phyloP scores from a whole-genome alignment of 2,888 invertebrate genomes.

The Lamellibrachia columna region DNA sequence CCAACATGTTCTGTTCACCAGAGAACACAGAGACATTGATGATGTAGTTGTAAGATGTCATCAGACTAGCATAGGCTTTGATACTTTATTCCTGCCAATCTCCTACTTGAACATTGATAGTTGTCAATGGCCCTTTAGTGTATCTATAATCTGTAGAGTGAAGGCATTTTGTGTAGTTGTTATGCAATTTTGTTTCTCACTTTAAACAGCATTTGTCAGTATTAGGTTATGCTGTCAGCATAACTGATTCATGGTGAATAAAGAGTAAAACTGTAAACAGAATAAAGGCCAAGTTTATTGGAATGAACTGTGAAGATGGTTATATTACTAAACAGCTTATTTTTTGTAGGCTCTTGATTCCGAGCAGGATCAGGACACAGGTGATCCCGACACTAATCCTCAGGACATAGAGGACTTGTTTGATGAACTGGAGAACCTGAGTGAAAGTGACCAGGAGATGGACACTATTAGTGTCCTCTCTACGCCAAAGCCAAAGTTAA shows the following conservation, averaged over 20 bases:
- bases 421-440: constrained; percentile 94
- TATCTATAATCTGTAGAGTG: too few relatives aligned
- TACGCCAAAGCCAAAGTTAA: constrained; percentile 92
- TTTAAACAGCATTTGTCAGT: too few relatives aligned
- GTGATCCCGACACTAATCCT: constrained; percentile 52
- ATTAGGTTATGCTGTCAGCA: too few relatives aligned
- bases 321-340: neutral
- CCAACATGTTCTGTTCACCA: too few relatives aligned
- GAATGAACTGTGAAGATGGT: neutral
- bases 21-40: too few relatives aligned
- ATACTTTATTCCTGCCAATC: too few relatives aligned
- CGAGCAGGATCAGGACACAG: constrained; percentile 59
- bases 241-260: neutral
- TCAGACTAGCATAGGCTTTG: too few relatives aligned
- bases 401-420: constrained; percentile 79
- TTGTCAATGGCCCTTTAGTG: too few relatives aligned
- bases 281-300: neutral
- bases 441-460: constrained; percentile 90
- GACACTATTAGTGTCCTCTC: constrained; percentile 97
- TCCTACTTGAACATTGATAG: too few relatives aligned
- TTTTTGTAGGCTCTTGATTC: constrained; percentile 57
- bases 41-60: too few relatives aligned
- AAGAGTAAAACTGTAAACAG: neutral
- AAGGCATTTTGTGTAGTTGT: too few relatives aligned
- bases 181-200: too few relatives aligned